Conservation (phyloP, 2,797 vertebrate species). For the Esox lucius region DNA sequence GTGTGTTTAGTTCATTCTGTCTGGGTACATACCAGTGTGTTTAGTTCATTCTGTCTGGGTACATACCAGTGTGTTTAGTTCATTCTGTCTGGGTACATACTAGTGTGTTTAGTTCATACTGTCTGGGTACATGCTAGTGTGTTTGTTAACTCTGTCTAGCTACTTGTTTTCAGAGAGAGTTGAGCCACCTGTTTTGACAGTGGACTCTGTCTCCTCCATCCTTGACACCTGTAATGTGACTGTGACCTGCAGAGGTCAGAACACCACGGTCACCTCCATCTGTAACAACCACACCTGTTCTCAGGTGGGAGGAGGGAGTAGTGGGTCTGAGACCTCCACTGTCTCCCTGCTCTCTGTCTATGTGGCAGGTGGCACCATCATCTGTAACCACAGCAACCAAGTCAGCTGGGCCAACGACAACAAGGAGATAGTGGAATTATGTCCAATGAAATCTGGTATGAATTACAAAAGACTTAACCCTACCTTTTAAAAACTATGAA, state of each 20-base stretch:
- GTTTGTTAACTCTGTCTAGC: neutral
- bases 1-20: no score
- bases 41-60: no score
- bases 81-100: neutral
- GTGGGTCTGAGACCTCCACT: neutral
- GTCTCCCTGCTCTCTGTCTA: conserved; percentile 12
- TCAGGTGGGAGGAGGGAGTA: neutral
- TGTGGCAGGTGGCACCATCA: conserved; percentile 2
- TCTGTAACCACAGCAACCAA: conserved; percentile 61
- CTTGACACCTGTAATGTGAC: conserved; percentile 11
- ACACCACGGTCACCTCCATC: conserved; percentile 1
- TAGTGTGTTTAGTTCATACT: neutral
- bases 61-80: neutral
- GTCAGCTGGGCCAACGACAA: conserved; percentile 22
- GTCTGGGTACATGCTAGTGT: neutral
- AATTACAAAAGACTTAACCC: no score
- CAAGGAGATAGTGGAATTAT: neutral
- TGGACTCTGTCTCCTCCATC: neutral
- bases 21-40: no score
- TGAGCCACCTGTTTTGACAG: neutral
- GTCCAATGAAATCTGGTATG: neutral
- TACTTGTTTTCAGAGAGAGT: conserved; percentile 31
- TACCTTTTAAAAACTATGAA: no score
- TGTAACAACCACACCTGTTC: conserved; percentile 31
- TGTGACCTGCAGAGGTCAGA: conserved; percentile 29